Evolutionary conservation across 2,888 invertebrate genomes (phyloP).

Genomic region (Escarpia spicata): DNA sequence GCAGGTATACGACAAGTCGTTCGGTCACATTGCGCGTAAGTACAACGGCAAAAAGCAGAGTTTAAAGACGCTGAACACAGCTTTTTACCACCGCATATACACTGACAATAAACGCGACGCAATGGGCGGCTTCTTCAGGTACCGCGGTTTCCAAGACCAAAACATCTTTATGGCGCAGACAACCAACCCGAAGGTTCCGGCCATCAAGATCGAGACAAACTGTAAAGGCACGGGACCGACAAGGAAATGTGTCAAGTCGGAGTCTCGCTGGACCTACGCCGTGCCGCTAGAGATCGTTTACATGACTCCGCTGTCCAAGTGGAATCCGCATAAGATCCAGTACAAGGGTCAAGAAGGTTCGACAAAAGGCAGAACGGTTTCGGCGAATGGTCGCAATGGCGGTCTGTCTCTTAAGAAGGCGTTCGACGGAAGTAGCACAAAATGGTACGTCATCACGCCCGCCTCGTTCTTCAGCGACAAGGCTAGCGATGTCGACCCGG

Average conservation of each 20-base stretch:
- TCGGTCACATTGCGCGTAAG: slow-evolving; percentile 33
- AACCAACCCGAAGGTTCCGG: slow-evolving; percentile 18
- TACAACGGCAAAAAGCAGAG: background rate
- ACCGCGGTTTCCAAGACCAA: background rate
- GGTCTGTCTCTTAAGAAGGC: background rate
- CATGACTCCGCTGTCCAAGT: slow-evolving; percentile 33
- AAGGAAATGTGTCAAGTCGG: background rate
- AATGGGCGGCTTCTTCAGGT: background rate
- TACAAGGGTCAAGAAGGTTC: slow-evolving; percentile 14
- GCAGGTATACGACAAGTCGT: slow-evolving; percentile 37
- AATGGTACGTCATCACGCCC: background rate
- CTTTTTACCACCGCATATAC: slow-evolving; percentile 33
- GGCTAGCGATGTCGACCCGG: background rate
- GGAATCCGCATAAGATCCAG: slow-evolving; percentile 31
- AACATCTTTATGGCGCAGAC: slow-evolving; percentile 22
- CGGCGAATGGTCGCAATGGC: background rate
- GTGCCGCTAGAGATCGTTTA: slow-evolving; percentile 37
- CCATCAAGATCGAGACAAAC: background rate
- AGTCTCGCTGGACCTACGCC: slow-evolving; percentile 31
- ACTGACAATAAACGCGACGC: background rate
- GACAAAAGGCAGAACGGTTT: background rate
- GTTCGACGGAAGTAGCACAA: background rate
- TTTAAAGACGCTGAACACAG: slow-evolving; percentile 27
- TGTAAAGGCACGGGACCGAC: background rate
- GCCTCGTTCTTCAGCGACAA: background rate